Percentiles rank a stretch among this genome's conserved stretches.
phyloP scores from a whole-genome alignment of 1,140 invertebrate genomes.

The Formica exsecta region DNA sequence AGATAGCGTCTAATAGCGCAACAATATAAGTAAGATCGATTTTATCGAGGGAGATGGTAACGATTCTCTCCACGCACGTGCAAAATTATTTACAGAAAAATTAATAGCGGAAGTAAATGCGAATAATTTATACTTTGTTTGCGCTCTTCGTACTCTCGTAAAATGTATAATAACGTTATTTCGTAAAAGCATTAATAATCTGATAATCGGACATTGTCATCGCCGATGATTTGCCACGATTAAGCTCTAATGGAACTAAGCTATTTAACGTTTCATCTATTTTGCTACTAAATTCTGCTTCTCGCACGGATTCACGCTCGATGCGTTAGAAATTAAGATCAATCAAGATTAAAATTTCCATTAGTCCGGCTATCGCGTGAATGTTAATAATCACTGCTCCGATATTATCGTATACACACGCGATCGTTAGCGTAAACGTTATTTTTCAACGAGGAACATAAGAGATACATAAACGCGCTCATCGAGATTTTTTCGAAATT shows the following conservation, averaged over 20 bases:
- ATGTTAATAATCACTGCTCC: conserved; percentile 39
- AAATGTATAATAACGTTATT: background rate
- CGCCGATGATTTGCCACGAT: conserved; percentile 34
- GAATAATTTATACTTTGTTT: background rate
- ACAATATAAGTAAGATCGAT: background rate
- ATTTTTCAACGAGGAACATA: background rate
- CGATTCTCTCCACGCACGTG: background rate
- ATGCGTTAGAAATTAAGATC: conserved; percentile 49
- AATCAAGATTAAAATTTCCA: conserved; percentile 55
- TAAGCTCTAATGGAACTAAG: conserved; percentile 46
- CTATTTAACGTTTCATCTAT: conserved; percentile 48
- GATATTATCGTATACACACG: background rate
- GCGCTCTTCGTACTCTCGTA: background rate
- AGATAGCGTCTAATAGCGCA: conserved; percentile 90
- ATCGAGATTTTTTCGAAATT: background rate
- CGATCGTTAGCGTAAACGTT: conserved; percentile 1
- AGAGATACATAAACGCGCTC: background rate
- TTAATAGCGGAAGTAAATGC: background rate
- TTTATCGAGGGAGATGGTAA: background rate
- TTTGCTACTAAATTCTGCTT: conserved; percentile 12
- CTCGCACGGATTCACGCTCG: conserved; percentile 22
- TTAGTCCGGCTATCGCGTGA: conserved; percentile 27
- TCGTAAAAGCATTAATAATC: background rate
- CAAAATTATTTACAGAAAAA: background rate
- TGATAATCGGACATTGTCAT: background rate